These are phyloP conservation scores for Andrena praecox DNA, from an alignment of 2,888 invertebrate species.

Conservation along the genomic window DNA sequence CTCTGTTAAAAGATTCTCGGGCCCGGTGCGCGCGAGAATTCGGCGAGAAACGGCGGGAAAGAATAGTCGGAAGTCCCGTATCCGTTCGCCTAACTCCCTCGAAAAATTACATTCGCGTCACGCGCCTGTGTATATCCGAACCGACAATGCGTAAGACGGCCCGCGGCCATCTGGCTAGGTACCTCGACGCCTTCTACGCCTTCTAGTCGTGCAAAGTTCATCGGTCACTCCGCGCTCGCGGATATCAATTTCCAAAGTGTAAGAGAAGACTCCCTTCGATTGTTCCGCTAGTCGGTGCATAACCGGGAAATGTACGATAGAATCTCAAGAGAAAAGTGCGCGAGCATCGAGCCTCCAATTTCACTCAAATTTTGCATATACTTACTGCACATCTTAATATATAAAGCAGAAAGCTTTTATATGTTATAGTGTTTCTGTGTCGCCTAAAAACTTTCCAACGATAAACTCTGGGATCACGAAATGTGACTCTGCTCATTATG, in stretches of 20 bases:
- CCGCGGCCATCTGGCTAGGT: not conserved
- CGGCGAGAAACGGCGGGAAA: constrained; percentile 24
- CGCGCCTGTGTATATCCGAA: constrained; percentile 23
- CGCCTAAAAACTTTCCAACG: no score
- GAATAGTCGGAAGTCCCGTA: constrained; percentile 53
- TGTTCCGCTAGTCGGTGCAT: not conserved
- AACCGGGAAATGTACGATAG: not conserved
- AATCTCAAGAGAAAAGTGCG: not conserved
- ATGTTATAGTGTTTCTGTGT: no score
- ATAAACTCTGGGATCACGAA: no score
- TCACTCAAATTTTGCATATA: no score
- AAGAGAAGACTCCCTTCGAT: not conserved
- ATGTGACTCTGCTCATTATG: no score
- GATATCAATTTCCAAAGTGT: not conserved
- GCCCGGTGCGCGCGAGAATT: constrained; percentile 51
- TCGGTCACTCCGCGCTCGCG: not conserved
- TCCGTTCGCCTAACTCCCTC: constrained; percentile 26
- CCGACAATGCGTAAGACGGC: constrained; percentile 15
- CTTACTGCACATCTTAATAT: no score
- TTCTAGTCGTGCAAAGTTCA: constrained; percentile 38
- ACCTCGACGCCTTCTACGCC: constrained; percentile 14
- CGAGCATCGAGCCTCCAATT: no score
- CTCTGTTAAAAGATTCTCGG: constrained; percentile 39
- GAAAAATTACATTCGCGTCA: constrained; percentile 56
- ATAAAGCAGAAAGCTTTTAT: no score